phyloP scores from a whole-genome alignment of 1,140 invertebrate genomes.

The Pachypsylla venusta region DNA sequence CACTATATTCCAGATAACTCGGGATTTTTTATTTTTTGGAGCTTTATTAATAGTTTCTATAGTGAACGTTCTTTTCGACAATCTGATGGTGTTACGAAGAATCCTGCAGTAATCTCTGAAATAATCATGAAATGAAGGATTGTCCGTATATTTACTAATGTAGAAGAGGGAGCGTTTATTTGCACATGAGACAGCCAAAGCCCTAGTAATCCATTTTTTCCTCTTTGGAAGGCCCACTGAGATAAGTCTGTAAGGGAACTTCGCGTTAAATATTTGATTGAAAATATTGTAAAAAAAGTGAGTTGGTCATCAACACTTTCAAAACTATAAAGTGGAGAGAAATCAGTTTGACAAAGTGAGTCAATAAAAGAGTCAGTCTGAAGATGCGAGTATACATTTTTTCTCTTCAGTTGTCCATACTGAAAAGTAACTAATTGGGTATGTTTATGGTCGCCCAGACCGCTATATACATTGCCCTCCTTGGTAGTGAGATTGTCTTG shows the following conservation, averaged over 20 bases:
- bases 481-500: neutral
- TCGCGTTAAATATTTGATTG: neutral
- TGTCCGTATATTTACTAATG: neutral
- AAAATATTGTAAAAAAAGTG: neutral
- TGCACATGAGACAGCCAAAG: neutral
- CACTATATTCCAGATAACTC: neutral
- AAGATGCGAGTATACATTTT: neutral
- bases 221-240: neutral
- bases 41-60: neutral
- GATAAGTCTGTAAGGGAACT: neutral
- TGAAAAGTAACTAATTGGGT: neutral
- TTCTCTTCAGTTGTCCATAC: neutral
- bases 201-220: constrained; percentile 6
- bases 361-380: neutral
- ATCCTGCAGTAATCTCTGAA: neutral
- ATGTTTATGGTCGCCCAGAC: neutral
- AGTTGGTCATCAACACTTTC: neutral
- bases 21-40: neutral
- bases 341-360: neutral
- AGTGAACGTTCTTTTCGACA: neutral
- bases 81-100: neutral
- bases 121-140: neutral
- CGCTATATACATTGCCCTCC: neutral
- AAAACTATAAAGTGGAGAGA: neutral
- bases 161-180: neutral